Evolutionary conservation across 1,140 invertebrate genomes (phyloP).

Genomic region (Babylonia areolata): DNA sequence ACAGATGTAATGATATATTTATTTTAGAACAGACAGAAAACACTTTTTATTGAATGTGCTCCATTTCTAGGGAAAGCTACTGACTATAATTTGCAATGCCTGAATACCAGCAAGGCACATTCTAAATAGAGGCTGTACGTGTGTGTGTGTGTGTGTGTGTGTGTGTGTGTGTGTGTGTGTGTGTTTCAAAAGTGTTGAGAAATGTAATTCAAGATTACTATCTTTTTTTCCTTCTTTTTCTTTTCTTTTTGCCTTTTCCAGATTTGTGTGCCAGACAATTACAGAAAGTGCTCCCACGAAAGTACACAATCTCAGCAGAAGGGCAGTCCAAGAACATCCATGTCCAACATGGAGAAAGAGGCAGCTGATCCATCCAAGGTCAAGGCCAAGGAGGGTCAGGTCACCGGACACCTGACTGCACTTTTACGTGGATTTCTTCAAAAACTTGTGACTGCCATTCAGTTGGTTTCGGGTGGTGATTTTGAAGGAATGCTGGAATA

Average conservation of each 20-base stretch:
- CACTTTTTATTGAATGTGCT: too few relatives aligned
- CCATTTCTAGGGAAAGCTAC: too few relatives aligned
- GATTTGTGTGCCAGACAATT: neutral
- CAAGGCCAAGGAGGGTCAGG: neutral
- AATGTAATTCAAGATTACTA: too few relatives aligned
- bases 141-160: too few relatives aligned
- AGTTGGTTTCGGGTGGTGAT: neutral
- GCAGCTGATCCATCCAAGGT: neutral
- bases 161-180: too few relatives aligned
- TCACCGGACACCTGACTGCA: neutral
- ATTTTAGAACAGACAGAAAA: too few relatives aligned
- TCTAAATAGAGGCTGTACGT: too few relatives aligned
- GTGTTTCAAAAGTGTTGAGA: too few relatives aligned
- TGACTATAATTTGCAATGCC: too few relatives aligned
- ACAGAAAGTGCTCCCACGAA: too few relatives aligned
- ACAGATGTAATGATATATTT: too few relatives aligned
- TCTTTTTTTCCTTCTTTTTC: neutral
- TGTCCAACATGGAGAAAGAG: neutral
- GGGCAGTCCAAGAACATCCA: neutral
- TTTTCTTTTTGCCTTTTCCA: neutral
- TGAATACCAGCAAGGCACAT: too few relatives aligned
- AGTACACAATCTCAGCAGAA: neutral
- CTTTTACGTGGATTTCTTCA: neutral
- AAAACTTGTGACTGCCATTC: neutral
- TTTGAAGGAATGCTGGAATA: neutral